Evolutionary conservation across 2,888 invertebrate species (phyloP), one percentile per base, ranked within the genome.

Genomic region (Ptycholaimellus sp.): DNA sequence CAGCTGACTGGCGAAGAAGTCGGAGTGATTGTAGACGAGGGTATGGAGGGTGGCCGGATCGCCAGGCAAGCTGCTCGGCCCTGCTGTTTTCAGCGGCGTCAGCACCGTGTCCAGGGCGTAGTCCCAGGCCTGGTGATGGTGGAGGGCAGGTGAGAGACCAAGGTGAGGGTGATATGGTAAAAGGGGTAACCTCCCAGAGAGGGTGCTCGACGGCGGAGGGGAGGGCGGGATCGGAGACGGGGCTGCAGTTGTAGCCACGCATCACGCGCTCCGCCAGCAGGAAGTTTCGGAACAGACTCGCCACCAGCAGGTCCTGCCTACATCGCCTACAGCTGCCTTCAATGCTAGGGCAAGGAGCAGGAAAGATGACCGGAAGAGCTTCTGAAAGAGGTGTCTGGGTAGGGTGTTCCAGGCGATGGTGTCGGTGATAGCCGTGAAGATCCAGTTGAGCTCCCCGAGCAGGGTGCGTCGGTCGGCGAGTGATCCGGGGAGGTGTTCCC

Each of bases 401-500:
- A 99, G 67, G 30, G 78, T 79, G 59, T 87, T 87, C 93, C 93
- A 96, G 1, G 96, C 96, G 56, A 99, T 93, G 9, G 96, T 96
- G 61, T 99, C 96, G 0, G 96, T 96, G 49, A 99, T 87, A 31
- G 96, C 93, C 2, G 96, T 96, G 65, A 96, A 96, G 58, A 99
- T 90, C 96, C 96, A 96, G 68, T 96, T 96, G 41, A 96, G 67
- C 65, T 99, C 93, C 33, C 96, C 96, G 46, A 93, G 69, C 80
- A 93, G 83, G 21, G 96, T 90, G 50, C 85, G 70, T 17, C 90
- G 70, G 65, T 93, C 90, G 47, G 5, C 6, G 6, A 30, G 6
- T 14, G 87, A 50, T 83, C 70, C 16, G 90, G 70, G 65, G 90
- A 90, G 47, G n/a, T n/a, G n/a, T n/a, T n/a, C n/a, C n/a, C n/a